Conservation (phyloP, 2,888 invertebrate genomes). For the Ethmia dodecea region DNA sequence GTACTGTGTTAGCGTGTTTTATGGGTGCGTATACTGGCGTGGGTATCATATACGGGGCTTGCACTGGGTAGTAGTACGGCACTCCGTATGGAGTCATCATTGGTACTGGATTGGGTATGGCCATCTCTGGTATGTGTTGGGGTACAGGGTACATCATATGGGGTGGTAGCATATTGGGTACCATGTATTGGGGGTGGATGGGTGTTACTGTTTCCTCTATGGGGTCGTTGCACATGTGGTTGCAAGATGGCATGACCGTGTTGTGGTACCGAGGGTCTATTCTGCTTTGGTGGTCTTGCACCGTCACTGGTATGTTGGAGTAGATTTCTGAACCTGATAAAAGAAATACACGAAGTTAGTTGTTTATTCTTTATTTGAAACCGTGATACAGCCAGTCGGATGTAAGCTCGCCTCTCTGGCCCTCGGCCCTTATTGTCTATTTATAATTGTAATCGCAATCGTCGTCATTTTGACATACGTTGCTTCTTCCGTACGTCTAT, state of each 20-base stretch:
- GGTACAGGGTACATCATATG: slow-evolving; percentile 45
- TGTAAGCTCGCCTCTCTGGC: no score
- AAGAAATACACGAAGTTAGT: no score
- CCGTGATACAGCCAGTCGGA: no score
- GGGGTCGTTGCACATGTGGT: slow-evolving; percentile 32
- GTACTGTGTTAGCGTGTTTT: slow-evolving; percentile 63
- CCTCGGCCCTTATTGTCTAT: no score
- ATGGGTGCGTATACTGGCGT: slow-evolving; percentile 62
- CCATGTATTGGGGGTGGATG: slow-evolving; percentile 36
- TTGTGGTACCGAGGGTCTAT: slow-evolving; percentile 34
- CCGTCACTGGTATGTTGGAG: slow-evolving; percentile 51
- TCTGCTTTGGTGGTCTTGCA: slow-evolving; percentile 28
- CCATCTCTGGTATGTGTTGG: slow-evolving; percentile 27
- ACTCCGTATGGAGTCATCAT: slow-evolving; percentile 59
- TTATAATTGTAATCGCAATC: no score
- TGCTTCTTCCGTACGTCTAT: no score
- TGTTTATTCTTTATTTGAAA: no score
- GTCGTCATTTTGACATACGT: no score
- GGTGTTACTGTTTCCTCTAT: slow-evolving; percentile 38
- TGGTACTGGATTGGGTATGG: slow-evolving; percentile 26
- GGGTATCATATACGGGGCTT: slow-evolving; percentile 66
- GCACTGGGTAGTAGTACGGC: slow-evolving; percentile 66
- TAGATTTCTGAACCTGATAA: slow-evolving; percentile 58
- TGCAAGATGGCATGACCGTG: slow-evolving; percentile 27
- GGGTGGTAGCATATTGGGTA: slow-evolving; percentile 31